These are phyloP conservation scores for Tamandua tetradactyla DNA, from an alignment of 2,797 vertebrate species.

Conservation along the genomic window DNA sequence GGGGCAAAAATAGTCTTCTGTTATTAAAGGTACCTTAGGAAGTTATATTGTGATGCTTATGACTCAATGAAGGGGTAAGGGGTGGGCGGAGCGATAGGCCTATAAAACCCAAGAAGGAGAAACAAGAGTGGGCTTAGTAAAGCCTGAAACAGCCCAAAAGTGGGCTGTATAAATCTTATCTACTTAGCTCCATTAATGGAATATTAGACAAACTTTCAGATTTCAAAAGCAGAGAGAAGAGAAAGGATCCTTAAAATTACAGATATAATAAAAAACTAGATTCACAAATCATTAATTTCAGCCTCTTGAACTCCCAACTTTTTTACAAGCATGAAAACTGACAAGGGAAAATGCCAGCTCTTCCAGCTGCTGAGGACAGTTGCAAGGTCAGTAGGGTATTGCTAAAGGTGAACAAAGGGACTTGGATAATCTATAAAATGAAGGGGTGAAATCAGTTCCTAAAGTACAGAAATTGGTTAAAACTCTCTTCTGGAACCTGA, in stretches of 20 bases:
- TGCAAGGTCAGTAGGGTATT: background rate
- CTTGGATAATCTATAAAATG: background rate
- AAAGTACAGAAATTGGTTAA: background rate
- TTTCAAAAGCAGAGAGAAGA: background rate
- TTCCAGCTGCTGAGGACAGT: background rate
- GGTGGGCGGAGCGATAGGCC: background rate
- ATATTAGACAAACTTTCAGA: background rate
- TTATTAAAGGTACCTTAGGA: background rate
- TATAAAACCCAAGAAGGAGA: background rate
- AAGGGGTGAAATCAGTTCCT: background rate
- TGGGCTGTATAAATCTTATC: background rate
- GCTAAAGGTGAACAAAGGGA: background rate
- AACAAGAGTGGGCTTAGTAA: background rate
- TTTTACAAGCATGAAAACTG: background rate
- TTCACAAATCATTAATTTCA: background rate
- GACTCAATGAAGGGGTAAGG: background rate
- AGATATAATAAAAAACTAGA: background rate
- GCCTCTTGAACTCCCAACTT: background rate
- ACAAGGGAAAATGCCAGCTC: background rate
- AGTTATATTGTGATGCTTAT: background rate
- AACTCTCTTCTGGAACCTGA: background rate
- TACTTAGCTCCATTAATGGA: background rate
- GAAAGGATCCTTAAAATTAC: constrained; percentile 44
- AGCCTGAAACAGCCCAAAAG: background rate
- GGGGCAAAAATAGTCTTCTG: background rate